Base-by-base conservation (phyloP, 2,797 vertebrate genomes). In the Avahi laniger region DNA sequence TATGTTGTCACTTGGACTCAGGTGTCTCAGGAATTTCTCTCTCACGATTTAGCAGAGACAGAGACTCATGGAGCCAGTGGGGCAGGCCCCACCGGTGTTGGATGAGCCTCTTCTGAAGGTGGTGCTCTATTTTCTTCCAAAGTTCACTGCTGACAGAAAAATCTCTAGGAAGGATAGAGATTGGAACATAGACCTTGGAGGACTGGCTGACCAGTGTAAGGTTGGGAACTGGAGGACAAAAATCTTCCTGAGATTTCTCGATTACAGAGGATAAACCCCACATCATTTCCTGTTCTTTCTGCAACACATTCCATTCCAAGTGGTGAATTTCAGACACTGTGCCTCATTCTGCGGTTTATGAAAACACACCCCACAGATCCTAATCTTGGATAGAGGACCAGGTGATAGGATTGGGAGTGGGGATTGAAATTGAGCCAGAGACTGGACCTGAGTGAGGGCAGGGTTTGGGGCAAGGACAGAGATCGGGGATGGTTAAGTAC, bases 221-320 rank as follows among this genome's bases (percentile, higher is more conserved):
- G 3, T 57, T 84, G n/a, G 54, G 52, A 89, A 67, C 54, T 35
- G 1, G 59, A 83, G 67, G 59, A 50, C 41, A 81, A 88, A 72
- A 22, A 14, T 38, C 7, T 41, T 54, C 72, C 59, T 82, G 91
- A 67, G 50, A 61, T 4, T 72, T 93, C 17, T 86, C 73, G 4
- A 75, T 3, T 8, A 78, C 33, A 30, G 72, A 24, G 1, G 65
- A 48, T 50, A 98, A 86, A 43, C 46, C 26, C 90, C 86, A 93
- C 11, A 95, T 14, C 14, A 63, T 63, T 72, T 82, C 72, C 4
- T 96, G 73, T 52, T 92, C 70, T 61, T 94, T 98, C 73, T 88
- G 89, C 1, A 84, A 76, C 22, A 92, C 0, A 0, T 88, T 50
- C 57, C 35, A 35, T 35, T 92, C 84, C 20, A 93, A 41, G 20